phyloP scores from a whole-genome alignment of 2,113 vertebrate species.

The Lipotes vexillifer region DNA sequence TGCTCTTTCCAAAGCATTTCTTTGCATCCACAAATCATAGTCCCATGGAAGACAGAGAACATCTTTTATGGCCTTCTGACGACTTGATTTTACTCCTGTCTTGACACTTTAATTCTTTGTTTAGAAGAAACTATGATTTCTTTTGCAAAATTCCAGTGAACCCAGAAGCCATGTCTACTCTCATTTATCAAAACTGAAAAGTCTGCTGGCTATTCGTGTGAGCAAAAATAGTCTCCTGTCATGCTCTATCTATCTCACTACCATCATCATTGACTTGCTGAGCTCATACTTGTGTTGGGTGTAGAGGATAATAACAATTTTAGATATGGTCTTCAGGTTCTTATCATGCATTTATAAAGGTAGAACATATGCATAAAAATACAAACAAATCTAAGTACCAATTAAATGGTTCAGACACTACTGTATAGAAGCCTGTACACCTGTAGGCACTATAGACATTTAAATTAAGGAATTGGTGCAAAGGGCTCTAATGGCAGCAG shows the following conservation, averaged over 20 bases:
- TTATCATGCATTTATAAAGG: background rate
- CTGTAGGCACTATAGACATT: background rate
- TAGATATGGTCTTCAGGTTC: background rate
- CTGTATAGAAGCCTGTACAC: background rate
- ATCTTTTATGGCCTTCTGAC: background rate
- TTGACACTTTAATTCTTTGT: background rate
- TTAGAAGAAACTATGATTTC: background rate
- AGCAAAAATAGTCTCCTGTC: background rate
- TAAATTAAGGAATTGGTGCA: background rate
- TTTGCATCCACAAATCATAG: background rate
- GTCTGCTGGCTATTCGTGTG: background rate
- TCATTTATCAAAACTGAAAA: background rate
- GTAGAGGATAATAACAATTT: background rate
- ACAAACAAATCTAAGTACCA: background rate
- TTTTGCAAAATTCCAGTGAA: background rate
- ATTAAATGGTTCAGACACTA: background rate
- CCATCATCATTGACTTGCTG: background rate
- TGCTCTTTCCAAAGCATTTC: background rate
- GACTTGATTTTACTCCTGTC: background rate
- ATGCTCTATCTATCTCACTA: background rate
- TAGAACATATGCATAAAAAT: background rate
- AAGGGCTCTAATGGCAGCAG: background rate
- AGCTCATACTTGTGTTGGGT: background rate
- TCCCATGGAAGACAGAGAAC: background rate
- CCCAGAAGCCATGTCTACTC: background rate